Evolutionary conservation across 2,797 vertebrate genomes (phyloP), one percentile per base, ranked within the genome.

Genomic region (Myiotriccus ornatus): DNA sequence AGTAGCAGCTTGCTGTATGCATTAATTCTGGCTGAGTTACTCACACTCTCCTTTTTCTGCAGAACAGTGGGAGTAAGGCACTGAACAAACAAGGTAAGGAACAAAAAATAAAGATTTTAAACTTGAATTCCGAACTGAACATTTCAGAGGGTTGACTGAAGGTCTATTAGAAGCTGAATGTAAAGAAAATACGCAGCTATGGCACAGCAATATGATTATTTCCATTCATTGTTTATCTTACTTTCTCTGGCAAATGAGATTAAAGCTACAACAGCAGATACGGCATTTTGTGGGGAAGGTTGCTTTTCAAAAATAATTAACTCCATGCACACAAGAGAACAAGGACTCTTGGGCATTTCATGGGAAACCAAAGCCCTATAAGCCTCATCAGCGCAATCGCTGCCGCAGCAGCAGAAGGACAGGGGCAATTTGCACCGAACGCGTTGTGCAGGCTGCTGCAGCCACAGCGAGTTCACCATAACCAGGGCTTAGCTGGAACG

Each of bases 211-310:
- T 53, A 75, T 32, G 64, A 91, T 91, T 94, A 67, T 67, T 90
- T 84, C 90, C 44, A 90, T 92, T 96, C 84, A 89, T 39, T 7
- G 3, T 77, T 95, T 93, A 93, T 96, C 91, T 87, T 32, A 41
- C 81, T 84, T 89, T 91, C 46, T 89, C 35, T 50, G 47, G 39
- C 46, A 75, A 81, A 84, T 32, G 65, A 84, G 91, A 94, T 95
- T 92, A 93, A 92, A 89, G 22, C n/a, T 89, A 25, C 49, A 64
- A 32, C 7, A 82, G 75, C 46, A 94, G 79, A 88, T 93, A 89
- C 0, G 50, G 81, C 74, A 71, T 86, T 89, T 91, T 78, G 25
- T 62, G 28, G 53, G 20, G 39, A 43, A 65, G n/a, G 28, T 39
- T 60, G 50, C 76, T 71, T 90, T 91, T 59, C 39, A 88, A 69